Evolutionary conservation across 2,797 vertebrate species (phyloP).

Genomic region (Carapus acus): DNA sequence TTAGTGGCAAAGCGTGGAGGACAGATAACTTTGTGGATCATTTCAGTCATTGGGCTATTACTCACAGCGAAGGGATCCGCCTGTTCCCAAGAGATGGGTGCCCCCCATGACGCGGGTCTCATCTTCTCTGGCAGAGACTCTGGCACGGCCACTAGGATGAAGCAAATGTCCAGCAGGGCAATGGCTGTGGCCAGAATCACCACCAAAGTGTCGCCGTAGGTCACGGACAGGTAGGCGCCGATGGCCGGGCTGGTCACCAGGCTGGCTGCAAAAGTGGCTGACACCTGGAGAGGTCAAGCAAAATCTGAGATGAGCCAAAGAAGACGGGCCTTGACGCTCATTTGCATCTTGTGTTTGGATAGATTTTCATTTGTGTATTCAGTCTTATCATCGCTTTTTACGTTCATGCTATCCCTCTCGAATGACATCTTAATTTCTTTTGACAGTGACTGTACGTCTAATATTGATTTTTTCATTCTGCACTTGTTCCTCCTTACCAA

Average conservation of each 20-base stretch:
- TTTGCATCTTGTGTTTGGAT: no score
- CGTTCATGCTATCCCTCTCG: no score
- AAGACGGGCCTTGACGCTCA: background rate
- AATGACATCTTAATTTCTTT: no score
- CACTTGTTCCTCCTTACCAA: conserved; percentile 72
- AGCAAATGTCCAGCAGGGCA: conserved; percentile 86
- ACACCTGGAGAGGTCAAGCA: conserved; percentile 72
- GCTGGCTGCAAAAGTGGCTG: conserved; percentile 87
- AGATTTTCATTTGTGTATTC: no score
- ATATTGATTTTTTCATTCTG: no score
- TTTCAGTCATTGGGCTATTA: conserved; percentile 14
- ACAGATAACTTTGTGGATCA: background rate
- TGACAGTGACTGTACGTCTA: no score
- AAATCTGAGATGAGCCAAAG: conserved; percentile 1
- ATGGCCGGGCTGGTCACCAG: conserved; percentile 90
- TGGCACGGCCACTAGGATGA: conserved; percentile 87
- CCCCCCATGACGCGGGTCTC: conserved; percentile 89
- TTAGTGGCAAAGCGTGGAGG: conserved; percentile 51
- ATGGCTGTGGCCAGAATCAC: conserved; percentile 88
- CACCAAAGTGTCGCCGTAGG: conserved; percentile 84
- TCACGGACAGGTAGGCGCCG: conserved; percentile 81
- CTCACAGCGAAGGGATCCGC: conserved; percentile 89
- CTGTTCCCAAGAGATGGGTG: conserved; percentile 91
- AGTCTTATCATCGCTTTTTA: no score
- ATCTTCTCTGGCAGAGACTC: conserved; percentile 90